Evolutionary conservation across 2,113 vertebrate genomes (phyloP), one percentile per base, ranked within the genome.

Genomic region (Percina caprodes): DNA sequence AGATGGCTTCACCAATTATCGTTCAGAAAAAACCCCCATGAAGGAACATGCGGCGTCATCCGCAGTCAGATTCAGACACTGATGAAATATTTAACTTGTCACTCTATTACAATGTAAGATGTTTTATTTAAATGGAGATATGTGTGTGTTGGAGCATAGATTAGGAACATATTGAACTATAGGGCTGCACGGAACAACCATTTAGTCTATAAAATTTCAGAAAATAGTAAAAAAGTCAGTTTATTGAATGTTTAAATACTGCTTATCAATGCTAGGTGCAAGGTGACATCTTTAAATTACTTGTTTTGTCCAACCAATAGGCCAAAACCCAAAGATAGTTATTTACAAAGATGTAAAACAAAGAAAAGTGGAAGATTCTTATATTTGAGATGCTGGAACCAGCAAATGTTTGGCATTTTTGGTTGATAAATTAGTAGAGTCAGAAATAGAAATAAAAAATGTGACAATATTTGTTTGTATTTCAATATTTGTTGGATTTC

Each of bases 1-100:
- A 86, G 91, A 90, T 89, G 88, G 87, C 85, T 76, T 59, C 77
- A 24, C 66, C 83, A 83, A 85, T 80, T 78, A 83, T 70, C 24
- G 15, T 54, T 23, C 75, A 30, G 67, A 77, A 65, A 84, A 89
- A 82, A 61, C 49, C 49, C 58, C 1, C 56, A 21, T 46, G 69
- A 81, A 51, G 77, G 71, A 74, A 69, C 79, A 70, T 59, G 77
- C 23, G 59, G 26, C 26, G 26, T 82, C 82, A 71, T 71, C 24
- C 16, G 1, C 54, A 77, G 54, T 52, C 58, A 42, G 21, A 33
- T 33, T 18, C 13, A n/a, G 35, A 79, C 61, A 23, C 51, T 51
- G 48, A 45, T 26, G 30, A 72, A n/a, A 19, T 58, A 67, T 33
- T 69, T 39, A 5, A 33, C 74, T 70, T 76, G 30, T 54, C 6